A percentile compares a stretch with the other conserved stretches of the same genome.
Evolutionary conservation across 2,888 invertebrate species (phyloP).

Genomic region (Apantesis nais): DNA sequence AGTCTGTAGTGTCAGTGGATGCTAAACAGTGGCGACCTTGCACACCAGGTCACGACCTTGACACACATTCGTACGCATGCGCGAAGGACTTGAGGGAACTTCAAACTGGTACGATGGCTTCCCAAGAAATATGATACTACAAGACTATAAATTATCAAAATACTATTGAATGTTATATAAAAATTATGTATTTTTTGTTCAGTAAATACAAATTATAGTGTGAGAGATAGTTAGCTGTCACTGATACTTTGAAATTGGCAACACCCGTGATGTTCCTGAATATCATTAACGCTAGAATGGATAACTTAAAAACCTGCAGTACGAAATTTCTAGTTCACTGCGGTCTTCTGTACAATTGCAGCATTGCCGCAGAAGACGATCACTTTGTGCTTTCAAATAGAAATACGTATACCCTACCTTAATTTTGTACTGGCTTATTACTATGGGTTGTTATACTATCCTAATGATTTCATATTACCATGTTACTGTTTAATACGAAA

Average conservation of each 20-base stretch:
- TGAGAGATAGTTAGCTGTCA: background rate
- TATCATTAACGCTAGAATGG: background rate
- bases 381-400: background rate
- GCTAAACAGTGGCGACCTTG: constrained; percentile 81
- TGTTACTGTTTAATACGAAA: too few species aligned
- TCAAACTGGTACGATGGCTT: constrained; percentile 24
- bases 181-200: background rate
- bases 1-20: constrained; percentile 53
- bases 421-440: too few species aligned
- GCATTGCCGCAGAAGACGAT: background rate
- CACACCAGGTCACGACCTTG: constrained; percentile 73
- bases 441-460: too few species aligned
- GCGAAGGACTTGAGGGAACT: constrained; percentile 47
- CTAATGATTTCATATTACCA: too few species aligned
- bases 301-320: background rate
- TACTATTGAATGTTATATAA: background rate
- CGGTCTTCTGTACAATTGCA: background rate
- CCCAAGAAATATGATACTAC: constrained; percentile 4
- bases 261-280: background rate
- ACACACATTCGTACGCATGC: constrained; percentile 76
- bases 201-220: background rate
- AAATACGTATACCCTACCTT: too few species aligned
- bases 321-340: background rate
- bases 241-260: background rate
- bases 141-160: background rate